Conservation (phyloP, 2,797 vertebrate genomes). For the Pangasius mekongensis region DNA sequence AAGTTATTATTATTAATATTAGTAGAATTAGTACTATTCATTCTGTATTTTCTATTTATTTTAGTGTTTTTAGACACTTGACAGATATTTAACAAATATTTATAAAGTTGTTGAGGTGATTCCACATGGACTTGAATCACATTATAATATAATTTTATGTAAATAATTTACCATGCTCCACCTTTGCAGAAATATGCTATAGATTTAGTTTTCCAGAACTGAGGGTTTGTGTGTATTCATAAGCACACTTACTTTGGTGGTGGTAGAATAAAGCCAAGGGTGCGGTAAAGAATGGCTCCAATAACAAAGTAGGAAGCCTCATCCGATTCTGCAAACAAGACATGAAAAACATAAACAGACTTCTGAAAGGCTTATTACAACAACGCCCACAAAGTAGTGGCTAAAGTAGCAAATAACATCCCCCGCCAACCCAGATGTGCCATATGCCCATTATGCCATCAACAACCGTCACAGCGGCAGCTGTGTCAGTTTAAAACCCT, state of each 20-base stretch:
- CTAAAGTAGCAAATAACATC: constrained; percentile 16
- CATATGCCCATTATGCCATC: not conserved
- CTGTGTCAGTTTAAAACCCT: constrained; percentile 13
- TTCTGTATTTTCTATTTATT: not conserved
- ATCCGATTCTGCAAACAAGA: constrained; percentile 78
- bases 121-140: not conserved
- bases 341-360: constrained; percentile 8
- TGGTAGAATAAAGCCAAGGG: constrained; percentile 89
- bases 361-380: constrained; percentile 21
- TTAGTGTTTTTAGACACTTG: not conserved
- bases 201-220: not conserved
- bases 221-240: not conserved
- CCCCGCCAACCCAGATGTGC: constrained; percentile 1
- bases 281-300: constrained; percentile 93
- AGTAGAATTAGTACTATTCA: not conserved
- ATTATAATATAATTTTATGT: no score
- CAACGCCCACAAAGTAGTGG: constrained; percentile 1
- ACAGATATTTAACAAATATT: not conserved
- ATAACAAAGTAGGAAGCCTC: constrained; percentile 94
- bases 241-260: constrained; percentile 84
- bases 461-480: constrained; percentile 13
- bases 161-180: not conserved
- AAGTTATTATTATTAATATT: not conserved
- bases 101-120: not conserved
- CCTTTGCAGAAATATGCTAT: not conserved